Evolutionary conservation across 2,888 invertebrate species (phyloP).

Genomic region (Apocheima hispidaria): DNA sequence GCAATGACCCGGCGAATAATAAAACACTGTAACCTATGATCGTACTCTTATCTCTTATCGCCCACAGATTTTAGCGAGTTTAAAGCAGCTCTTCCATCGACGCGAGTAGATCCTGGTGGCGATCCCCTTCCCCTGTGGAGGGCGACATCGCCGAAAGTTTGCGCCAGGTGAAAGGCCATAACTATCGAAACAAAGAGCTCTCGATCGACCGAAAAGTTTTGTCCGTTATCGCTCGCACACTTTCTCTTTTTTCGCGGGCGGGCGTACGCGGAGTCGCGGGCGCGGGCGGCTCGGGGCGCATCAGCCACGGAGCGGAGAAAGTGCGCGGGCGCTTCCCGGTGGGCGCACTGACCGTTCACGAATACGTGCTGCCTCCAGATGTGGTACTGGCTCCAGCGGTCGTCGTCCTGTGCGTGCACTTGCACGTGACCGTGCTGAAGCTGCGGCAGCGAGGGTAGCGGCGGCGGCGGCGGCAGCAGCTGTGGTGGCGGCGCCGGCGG

Average conservation of each 20-base stretch:
- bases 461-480: constrained; percentile 81
- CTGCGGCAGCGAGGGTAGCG: constrained; percentile 88
- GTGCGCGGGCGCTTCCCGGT: constrained; percentile 57
- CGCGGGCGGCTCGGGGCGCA: constrained; percentile 28
- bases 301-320: constrained; percentile 57
- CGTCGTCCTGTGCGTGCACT: constrained; percentile 80
- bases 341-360: constrained; percentile 89
- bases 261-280: constrained; percentile 17
- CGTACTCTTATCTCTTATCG: constrained; percentile 25
- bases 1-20: constrained; percentile 42
- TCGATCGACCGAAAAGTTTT: constrained; percentile 70
- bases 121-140: not conserved
- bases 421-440: constrained; percentile 84
- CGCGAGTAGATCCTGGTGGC: not conserved
- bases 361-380: constrained; percentile 93
- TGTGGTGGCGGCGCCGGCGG: constrained; percentile 87
- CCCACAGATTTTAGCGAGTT: constrained; percentile 18
- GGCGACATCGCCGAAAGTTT: constrained; percentile 18
- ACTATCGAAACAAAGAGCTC: constrained; percentile 70
- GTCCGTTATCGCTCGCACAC: constrained; percentile 71
- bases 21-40: constrained; percentile 35
- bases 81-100: not conserved
- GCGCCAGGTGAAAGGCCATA: constrained; percentile 57
- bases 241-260: constrained; percentile 58
- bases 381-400: constrained; percentile 91